Evolutionary conservation across 1,140 invertebrate species (phyloP), one percentile per base, ranked within the genome.

Genomic region (Apis laboriosa): DNA sequence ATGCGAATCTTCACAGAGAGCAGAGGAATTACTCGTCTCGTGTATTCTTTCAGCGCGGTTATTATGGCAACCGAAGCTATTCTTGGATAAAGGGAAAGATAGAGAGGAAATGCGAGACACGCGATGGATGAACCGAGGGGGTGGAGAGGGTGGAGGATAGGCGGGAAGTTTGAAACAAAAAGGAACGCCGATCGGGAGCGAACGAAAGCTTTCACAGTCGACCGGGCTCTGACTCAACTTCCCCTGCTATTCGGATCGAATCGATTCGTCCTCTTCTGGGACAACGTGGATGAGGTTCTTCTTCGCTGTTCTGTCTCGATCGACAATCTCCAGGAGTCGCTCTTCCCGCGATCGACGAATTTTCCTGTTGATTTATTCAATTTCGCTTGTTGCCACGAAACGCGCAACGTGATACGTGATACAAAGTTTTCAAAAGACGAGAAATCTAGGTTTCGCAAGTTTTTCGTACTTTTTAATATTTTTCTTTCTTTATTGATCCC

Each of bases 31-130:
- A 86, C 82, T 77, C 75, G 58, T 85, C 77, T 81, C 84, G 19
- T 84, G 80, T 78, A 89, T 86, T 89, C 81, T 89, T 75, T 86
- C 74, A 66, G 80, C 67, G 84, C 78, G 80, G 84, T 85, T 86
- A 88, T 89, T 89, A 86, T 74, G 77, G 75, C 64, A 82, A 75
- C 75, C 73, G 58, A 71, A 7, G 86, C 80, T 82, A 85, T 80
- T 89, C 78, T 80, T n/a, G 76, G 67, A 68, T 77, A 78, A 77
- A 64, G 82, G 79, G 82, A 74, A 72, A 84, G 61, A 64, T 43
- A 43, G 58, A 67, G 58, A 67, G 34, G 1, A n/a, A 51, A 28
- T 2, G 21, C 17, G 67, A 15, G 63, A 12, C n/a, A 49, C 11
- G n/a, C n/a, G 43, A 70, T 70, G 49, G 49, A 1, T 53, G 55